A percentile compares a stretch with the other conserved stretches of the same genome.
phyloP scores from a whole-genome alignment of 1,140 invertebrate genomes.

The Choristoneura fumiferana region DNA sequence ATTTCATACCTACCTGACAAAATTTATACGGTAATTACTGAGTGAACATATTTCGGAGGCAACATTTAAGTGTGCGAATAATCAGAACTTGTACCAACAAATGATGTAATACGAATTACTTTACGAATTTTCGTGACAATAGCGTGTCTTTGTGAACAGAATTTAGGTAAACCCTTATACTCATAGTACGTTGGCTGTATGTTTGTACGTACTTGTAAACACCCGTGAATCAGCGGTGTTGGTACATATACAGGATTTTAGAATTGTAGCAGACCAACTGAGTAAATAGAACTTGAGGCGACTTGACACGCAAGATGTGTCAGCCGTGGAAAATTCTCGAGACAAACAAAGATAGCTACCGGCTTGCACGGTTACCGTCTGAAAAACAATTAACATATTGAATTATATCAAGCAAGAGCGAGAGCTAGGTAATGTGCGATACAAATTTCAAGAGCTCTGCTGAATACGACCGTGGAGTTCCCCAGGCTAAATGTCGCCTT shows the following conservation, averaged over 20 bases:
- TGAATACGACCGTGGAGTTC: constrained; percentile 36
- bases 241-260: constrained; percentile 38
- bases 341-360: background rate
- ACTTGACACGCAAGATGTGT: constrained; percentile 14
- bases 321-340: constrained; percentile 2
- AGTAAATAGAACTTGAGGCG: constrained; percentile 42
- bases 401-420: background rate
- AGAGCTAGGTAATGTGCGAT: background rate
- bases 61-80: constrained; percentile 3
- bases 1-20: constrained; percentile 9
- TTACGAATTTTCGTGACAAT: constrained; percentile 1
- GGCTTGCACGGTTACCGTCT: background rate
- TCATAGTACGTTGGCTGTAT: constrained; percentile 15
- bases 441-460: constrained; percentile 19
- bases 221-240: constrained; percentile 39
- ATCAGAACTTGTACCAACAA: too few species aligned
- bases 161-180: constrained; percentile 28
- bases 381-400: constrained; percentile 4
- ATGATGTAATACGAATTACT: too few species aligned
- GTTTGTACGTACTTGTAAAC: constrained; percentile 33
- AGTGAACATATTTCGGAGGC: background rate
- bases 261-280: constrained; percentile 43
- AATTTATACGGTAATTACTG: constrained; percentile 15
- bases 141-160: constrained; percentile 16
- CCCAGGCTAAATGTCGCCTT: constrained; percentile 44